Evolutionary conservation across 1,140 invertebrate species (phyloP), one percentile per base, ranked within the genome.

Genomic region (Drosophila nannoptera): DNA sequence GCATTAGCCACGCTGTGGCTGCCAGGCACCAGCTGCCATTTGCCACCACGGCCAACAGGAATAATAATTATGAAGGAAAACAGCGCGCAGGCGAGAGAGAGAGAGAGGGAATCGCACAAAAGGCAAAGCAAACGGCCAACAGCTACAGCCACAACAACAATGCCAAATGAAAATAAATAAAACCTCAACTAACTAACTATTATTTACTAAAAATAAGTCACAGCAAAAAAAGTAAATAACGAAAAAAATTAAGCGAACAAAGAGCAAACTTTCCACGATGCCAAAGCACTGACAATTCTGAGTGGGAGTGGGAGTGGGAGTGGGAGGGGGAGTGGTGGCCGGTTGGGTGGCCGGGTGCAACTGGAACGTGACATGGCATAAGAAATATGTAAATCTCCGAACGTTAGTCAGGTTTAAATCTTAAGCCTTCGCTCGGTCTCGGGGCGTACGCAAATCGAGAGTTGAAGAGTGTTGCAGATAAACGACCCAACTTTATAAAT

Each of bases 181-280:
- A 66, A 53, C 68, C 64, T 40, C 65, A 69, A 63, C 70, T 69
- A 69, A 69, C 73, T 73, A 76, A 76, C 73, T 77, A 77, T 70
- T 77, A 74, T 77, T 74, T 74, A 77, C 74, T 74, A 73, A 70
- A 77, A 77, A 77, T 77, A 77, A 77, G 71, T 74, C 74, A 76
- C 60, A 68, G 42, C 32, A 64, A 62, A 31, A 35, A 40, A 45
- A 12, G 14, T 35, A n/a, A 29, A 48, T 5, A 42, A 9, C 31
- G 16, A 29, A 11, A 2, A 42, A 45, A 48, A 11, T 43, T 16
- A 32, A 36, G 43, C 69, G 14, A 49, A 38, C 33, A 49, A 16
- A 48, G 61, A 16, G 61, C 53, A 69, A 58, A 69, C 45, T 64
- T 69, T 69, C 9, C 67, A 29, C 29, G 22, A 22, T 2, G 22